Evolutionary conservation across 2,888 invertebrate genomes (phyloP).

Genomic region (Epistrophe grossulariae): DNA sequence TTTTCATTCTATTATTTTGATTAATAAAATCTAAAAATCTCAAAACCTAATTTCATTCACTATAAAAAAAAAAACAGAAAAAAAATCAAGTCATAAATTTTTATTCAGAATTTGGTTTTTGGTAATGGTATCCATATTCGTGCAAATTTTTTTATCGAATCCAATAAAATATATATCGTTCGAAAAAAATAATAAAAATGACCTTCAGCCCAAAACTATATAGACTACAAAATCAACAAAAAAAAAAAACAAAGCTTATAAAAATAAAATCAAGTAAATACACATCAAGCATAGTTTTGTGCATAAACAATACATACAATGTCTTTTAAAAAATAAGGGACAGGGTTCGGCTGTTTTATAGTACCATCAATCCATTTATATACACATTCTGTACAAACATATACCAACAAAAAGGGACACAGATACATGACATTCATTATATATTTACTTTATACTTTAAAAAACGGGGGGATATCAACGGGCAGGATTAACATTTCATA

Average conservation of each 20-base stretch:
- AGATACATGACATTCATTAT: constrained; percentile 52
- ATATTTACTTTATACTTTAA: constrained; percentile 7
- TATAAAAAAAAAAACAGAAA: constrained; percentile 42
- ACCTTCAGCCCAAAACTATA: constrained; percentile 13
- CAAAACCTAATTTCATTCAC: constrained; percentile 34
- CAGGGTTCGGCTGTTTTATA: constrained; percentile 53
- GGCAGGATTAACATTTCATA: constrained; percentile 60
- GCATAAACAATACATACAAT: constrained; percentile 41
- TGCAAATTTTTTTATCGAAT: constrained; percentile 51
- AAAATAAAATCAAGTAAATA: constrained; percentile 22
- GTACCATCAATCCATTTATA: constrained; percentile 66
- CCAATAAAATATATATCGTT: constrained; percentile 27
- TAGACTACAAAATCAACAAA: constrained; percentile 8
- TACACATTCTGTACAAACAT: constrained; percentile 71
- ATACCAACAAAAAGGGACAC: constrained; percentile 66
- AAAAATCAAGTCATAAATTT: constrained; percentile 26
- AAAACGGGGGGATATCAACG: constrained; percentile 70
- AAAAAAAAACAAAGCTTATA: constrained; percentile 34
- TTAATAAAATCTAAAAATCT: constrained; percentile 12
- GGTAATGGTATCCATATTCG: constrained; percentile 60
- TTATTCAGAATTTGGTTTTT: constrained; percentile 18
- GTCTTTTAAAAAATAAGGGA: neutral
- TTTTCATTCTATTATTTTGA: neutral
- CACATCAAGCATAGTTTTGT: constrained; percentile 54
- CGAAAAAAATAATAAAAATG: constrained; percentile 28